Evolutionary conservation across 2,113 vertebrate species (phyloP).

Genomic region (Cranoglanis bouderius): DNA sequence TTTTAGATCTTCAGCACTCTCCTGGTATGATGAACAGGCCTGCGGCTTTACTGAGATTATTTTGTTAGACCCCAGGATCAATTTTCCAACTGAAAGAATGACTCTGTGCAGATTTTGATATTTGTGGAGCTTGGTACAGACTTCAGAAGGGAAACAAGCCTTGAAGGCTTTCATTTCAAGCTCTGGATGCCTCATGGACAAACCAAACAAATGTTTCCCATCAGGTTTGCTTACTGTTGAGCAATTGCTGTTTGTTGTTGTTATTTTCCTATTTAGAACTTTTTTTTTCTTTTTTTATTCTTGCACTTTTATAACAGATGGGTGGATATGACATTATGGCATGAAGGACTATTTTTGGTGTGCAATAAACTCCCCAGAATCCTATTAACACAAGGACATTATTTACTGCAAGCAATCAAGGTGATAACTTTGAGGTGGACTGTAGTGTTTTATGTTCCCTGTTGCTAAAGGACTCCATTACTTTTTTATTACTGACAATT

Average conservation of each 20-base stretch:
- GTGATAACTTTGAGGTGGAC: conserved; percentile 16
- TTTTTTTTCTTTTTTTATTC: background rate
- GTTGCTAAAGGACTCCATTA: conserved; percentile 20
- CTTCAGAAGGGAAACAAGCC: conserved; percentile 22
- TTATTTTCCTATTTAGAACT: background rate
- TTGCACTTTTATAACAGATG: background rate
- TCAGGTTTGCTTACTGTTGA: conserved; percentile 32
- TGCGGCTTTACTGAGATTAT: conserved; percentile 34
- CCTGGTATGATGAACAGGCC: conserved; percentile 27
- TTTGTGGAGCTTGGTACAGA: conserved; percentile 35
- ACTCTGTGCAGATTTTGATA: conserved; percentile 39
- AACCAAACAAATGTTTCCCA: conserved; percentile 7
- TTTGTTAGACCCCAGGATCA: conserved; percentile 38
- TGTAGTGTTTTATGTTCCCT: background rate
- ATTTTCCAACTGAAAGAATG: conserved; percentile 37
- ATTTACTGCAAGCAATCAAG: conserved; percentile 31
- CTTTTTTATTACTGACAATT: conserved; percentile 12
- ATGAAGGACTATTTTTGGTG: conserved; percentile 3
- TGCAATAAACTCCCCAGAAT: conserved; percentile 6
- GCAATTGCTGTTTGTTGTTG: background rate
- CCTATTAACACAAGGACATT: conserved; percentile 28
- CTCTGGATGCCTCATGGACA: conserved; percentile 26
- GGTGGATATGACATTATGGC: background rate
- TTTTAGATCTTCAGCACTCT: conserved; percentile 43
- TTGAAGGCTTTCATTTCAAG: conserved; percentile 27